A percentile compares a stretch with the other conserved stretches of the same genome.
phyloP scores from a whole-genome alignment of 1,140 invertebrate genomes.

The Dendrolimus kikuchii region DNA sequence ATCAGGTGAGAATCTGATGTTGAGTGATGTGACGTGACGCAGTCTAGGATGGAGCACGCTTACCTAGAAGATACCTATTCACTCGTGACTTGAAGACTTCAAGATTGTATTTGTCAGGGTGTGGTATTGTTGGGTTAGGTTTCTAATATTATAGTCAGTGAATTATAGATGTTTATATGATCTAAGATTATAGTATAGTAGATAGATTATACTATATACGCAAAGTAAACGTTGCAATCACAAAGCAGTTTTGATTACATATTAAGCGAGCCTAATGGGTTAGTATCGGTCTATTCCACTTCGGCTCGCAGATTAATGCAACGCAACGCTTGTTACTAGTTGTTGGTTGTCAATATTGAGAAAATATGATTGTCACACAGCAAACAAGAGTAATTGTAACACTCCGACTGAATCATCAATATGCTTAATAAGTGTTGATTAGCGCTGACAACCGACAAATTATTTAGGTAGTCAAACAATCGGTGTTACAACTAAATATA shows the following conservation, averaged over 20 bases:
- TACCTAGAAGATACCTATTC: no score
- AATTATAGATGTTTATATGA: no score
- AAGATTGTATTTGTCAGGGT: no score
- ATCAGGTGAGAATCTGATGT: no score
- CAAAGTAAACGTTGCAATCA: neutral
- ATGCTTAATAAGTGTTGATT: constrained; percentile 55
- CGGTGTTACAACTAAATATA: constrained; percentile 22
- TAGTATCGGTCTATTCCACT: neutral
- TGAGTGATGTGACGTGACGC: no score
- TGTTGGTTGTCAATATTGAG: constrained; percentile 11
- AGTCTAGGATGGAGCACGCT: no score
- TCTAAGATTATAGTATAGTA: no score
- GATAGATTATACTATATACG: no score
- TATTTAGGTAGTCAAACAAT: constrained; percentile 16
- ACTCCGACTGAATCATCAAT: constrained; percentile 42
- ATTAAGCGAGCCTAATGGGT: constrained; percentile 4
- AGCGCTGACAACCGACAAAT: constrained; percentile 25
- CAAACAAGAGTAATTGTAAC: constrained; percentile 51
- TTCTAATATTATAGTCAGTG: no score
- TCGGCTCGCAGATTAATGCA: constrained; percentile 5
- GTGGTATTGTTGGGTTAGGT: no score
- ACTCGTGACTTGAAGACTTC: no score
- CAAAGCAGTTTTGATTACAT: constrained; percentile 3
- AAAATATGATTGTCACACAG: constrained; percentile 30
- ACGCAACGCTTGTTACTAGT: constrained; percentile 3